Conservation (phyloP, 2,797 vertebrate species). For the Podarcis lilfordi region DNA sequence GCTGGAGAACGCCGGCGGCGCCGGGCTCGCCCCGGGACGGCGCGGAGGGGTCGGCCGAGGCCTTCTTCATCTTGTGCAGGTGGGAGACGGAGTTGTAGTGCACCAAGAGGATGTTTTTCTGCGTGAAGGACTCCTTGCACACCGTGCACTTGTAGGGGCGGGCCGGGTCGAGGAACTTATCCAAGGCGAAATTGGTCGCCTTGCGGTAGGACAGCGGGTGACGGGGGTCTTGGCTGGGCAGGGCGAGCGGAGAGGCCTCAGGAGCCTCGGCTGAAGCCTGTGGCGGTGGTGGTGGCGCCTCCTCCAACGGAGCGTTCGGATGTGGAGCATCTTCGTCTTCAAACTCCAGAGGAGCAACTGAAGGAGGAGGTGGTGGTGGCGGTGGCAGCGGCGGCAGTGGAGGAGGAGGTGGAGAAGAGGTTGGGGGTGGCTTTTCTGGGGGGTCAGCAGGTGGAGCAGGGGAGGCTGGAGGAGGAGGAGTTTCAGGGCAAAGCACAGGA, state of each 20-base stretch:
- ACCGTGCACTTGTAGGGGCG: slow-evolving; percentile 89
- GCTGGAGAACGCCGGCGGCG: neutral
- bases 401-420: neutral
- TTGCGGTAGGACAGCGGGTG: slow-evolving; percentile 73
- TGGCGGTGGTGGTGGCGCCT: slow-evolving; percentile 43
- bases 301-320: slow-evolving; percentile 38
- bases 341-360: slow-evolving; percentile 37
- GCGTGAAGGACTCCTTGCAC: slow-evolving; percentile 89
- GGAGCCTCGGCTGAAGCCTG: neutral
- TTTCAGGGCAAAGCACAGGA: slow-evolving; percentile 39
- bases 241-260: slow-evolving; percentile 46
- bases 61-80: slow-evolving; percentile 89
- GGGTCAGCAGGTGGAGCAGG: slow-evolving; percentile 17
- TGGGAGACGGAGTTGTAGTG: slow-evolving; percentile 92
- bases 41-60: slow-evolving; percentile 51
- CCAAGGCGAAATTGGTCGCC: slow-evolving; percentile 76
- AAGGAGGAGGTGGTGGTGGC: slow-evolving; percentile 25
- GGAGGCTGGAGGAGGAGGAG: slow-evolving; percentile 31
- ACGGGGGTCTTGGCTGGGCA: slow-evolving; percentile 54
- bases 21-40: slow-evolving; percentile 67
- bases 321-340: slow-evolving; percentile 56
- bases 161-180: slow-evolving; percentile 78
- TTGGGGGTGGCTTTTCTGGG: slow-evolving; percentile 34
- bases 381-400: neutral
- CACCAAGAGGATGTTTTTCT: slow-evolving; percentile 88